Evolutionary conservation across 1,140 invertebrate genomes (phyloP), one percentile per base, ranked within the genome.

Genomic region (Brachionus koreanus): DNA sequence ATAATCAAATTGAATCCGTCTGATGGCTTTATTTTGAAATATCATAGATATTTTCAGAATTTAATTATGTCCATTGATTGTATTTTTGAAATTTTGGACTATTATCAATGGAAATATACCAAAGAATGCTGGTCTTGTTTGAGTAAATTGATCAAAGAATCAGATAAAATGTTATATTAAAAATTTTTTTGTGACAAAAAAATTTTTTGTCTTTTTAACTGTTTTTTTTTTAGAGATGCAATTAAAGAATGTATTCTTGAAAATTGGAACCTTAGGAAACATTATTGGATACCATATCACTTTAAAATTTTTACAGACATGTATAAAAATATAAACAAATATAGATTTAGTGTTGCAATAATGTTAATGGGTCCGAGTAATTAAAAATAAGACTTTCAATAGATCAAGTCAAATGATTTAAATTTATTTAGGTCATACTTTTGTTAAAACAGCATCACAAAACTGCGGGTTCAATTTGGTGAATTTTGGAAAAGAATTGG

Each of bases 231-330:
- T 57, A 79, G 76, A 10, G 39, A 79, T 61, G 33, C 49, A 16
- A 43, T 79, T 25, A 79, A 49, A 79, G 76, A 79, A 35, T 79
- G 76, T 35, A 79, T 79, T 23, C 33, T 19, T 12, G 76, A 79
- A 16, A 79, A 79, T 61, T 79, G 76, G 76, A 42, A 29, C 3
- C 37, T 79, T 35, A 79, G 76, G n/a, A 39, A 65, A 23, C 16
- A 57, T 25, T 79, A 79, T 37, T 79, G 76, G 76, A 25, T 79
- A 39, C 76, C 76, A 29, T 79, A 79, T 35, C 76, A 79, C 39
- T 79, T 79, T 61, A 23, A 33, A 61, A 10, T 52, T 10, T 61
- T 35, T 61, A 52, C 76, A 37, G 10, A 35, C 7, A 79, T 79
- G 10, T 79, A 79, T 43, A 19, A 79, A 25, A 23, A 79, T 10